Base-by-base conservation (phyloP, 1,140 invertebrate genomes). In the Diuraphis noxia region DNA sequence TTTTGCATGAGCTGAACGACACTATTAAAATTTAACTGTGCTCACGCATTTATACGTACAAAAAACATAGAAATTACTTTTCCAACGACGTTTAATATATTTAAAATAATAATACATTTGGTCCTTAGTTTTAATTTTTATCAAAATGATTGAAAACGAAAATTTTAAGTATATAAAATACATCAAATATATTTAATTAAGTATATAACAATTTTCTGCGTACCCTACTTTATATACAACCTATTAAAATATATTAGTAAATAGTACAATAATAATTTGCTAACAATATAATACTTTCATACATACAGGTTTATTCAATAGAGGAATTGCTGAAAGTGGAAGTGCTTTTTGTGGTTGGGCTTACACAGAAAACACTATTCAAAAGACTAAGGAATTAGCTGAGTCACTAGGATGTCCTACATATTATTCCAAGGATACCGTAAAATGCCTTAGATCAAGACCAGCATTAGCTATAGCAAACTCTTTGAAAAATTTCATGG, bases 321-420 rank as follows among this genome's bases (percentile, higher is more conserved):
- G 95, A 86, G 97, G 96, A 8, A 96, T 98, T 84, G 96, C 97
- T 0, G 95, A 96, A 94, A 98, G 97, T 93, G 97, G 97, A 0
- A 96, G 96, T 25, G 95, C 96, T 9, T 93, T 97, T 2, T 94
- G 95, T 92, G 95, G 95, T 5, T 98, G 96, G 97, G 95, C 96
- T 0, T 94, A 96, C 72, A 94, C 95, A 3, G 94, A 96, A 93
- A 95, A 96, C 63, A 94, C 96, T 0, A 93, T 95, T 5, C 94
- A 96, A 92, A 97, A 97, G 93, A 95, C 97, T 0, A 94, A 95
- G 82, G 94, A 95, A 92, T 93, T 98, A 7, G 96, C 96, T 0
- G 93, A 94, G 6, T 94, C 95, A 9, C 94, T 98, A 2, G 97
- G 97, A 92, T 98, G 97, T 93, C 95, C 96, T 0, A 95, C 94